Evolutionary conservation across 2,113 vertebrate genomes (phyloP).

Genomic region (Gymnogyps californianus): DNA sequence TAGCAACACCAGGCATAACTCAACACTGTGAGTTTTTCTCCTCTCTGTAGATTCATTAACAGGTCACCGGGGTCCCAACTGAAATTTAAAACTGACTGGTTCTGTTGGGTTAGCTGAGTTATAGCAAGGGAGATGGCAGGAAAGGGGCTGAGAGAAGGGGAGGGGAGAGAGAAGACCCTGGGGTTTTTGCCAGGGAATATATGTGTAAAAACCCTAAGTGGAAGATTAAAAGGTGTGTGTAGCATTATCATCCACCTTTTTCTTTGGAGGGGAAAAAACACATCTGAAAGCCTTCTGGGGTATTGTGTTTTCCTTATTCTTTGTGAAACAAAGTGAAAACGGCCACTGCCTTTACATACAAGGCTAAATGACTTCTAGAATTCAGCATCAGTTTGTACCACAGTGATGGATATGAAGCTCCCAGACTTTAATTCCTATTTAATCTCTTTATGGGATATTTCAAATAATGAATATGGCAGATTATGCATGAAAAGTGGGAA

Average conservation of each 20-base stretch:
- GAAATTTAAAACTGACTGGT: conserved; percentile 85
- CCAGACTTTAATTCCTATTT: conserved; percentile 69
- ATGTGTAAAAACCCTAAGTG: conserved; percentile 57
- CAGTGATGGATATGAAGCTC: conserved; percentile 54
- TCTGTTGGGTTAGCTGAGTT: conserved; percentile 82
- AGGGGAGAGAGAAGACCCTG: conserved; percentile 40
- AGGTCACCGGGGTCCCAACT: conserved; percentile 81
- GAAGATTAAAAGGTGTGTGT: conserved; percentile 62
- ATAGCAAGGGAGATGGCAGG: conserved; percentile 72
- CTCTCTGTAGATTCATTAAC: conserved; percentile 86
- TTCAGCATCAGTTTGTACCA: conserved; percentile 34
- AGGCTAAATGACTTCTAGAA: conserved; percentile 12
- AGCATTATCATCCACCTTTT: conserved; percentile 54
- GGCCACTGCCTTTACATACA: conserved; percentile 4
- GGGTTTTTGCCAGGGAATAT: conserved; percentile 40
- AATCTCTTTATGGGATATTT: conserved; percentile 67
- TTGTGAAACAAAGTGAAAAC: conserved; percentile 33
- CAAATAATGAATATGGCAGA: conserved; percentile 65
- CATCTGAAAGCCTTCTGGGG: conserved; percentile 27
- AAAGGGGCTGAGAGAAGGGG: conserved; percentile 61
- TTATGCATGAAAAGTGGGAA: conserved; percentile 58
- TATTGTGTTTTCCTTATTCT: conserved; percentile 41
- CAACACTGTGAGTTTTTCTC: conserved; percentile 84
- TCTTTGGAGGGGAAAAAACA: conserved; percentile 10
- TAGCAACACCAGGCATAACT: conserved; percentile 88